Percentiles rank a stretch among this genome's conserved stretches.
These are phyloP conservation scores for Zapornia atra DNA, from an alignment of 2,113 vertebrate genomes.

Conservation along the genomic window DNA sequence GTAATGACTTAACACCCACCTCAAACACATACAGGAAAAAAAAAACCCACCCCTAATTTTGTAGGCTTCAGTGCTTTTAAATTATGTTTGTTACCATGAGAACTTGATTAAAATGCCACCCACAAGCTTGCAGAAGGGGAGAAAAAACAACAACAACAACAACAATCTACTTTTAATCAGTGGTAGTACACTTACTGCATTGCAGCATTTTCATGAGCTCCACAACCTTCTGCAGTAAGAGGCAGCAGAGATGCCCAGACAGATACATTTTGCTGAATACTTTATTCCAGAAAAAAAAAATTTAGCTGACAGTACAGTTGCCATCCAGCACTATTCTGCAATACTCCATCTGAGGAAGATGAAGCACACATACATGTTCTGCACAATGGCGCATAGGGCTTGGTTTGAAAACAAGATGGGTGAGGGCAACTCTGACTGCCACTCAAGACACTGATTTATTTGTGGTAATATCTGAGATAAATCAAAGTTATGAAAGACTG, in stretches of 20 bases:
- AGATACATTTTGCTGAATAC: conserved; percentile 35
- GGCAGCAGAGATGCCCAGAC: conserved; percentile 34
- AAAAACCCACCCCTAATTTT: background rate
- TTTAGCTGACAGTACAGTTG: background rate
- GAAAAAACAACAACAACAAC: background rate
- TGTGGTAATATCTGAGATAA: background rate
- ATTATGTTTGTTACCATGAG: conserved; percentile 54
- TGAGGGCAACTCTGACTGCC: background rate
- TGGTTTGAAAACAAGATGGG: background rate
- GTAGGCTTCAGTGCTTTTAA: conserved; percentile 49
- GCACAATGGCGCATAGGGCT: background rate
- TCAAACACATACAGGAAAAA: background rate
- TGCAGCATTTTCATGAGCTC: conserved; percentile 58
- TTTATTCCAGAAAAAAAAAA: conserved; percentile 11
- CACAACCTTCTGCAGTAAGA: background rate
- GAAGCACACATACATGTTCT: background rate
- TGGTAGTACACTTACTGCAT: conserved; percentile 49
- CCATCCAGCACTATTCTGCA: background rate
- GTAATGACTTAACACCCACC: conserved; percentile 62
- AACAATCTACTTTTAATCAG: conserved; percentile 46
- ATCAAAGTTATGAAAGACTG: background rate
- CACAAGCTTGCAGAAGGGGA: conserved; percentile 8
- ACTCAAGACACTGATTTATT: background rate
- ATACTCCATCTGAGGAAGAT: background rate
- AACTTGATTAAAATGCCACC: conserved; percentile 61